Percentiles rank a stretch among this genome's conserved stretches.
Evolutionary conservation across 53 echinoderm and acorn worm genomes (phyloP).

Genomic region (Crossaster papposus): DNA sequence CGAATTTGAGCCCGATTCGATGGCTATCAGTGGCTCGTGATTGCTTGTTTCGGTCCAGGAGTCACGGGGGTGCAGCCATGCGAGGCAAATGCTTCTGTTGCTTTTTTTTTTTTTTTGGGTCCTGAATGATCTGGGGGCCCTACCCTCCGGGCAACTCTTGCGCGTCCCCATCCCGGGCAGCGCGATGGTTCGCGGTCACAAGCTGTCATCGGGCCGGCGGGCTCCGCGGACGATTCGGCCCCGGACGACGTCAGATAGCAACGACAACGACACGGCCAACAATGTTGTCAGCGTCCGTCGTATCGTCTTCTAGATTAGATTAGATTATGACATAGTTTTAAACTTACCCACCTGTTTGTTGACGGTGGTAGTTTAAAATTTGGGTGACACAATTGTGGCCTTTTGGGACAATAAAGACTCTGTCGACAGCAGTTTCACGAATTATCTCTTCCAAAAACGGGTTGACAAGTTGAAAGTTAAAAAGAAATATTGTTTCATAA

Average conservation of each 20-base stretch:
- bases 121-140: slow-evolving; percentile 31
- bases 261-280: not conserved
- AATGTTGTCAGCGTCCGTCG: not conserved
- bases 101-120: no score
- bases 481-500: no score
- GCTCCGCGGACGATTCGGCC: not conserved
- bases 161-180: not conserved
- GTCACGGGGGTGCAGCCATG: slow-evolving; percentile 41
- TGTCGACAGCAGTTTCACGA: no score
- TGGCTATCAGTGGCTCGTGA: slow-evolving; percentile 50
- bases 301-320: not conserved
- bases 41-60: slow-evolving; percentile 52
- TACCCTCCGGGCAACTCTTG: slow-evolving; percentile 4
- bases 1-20: slow-evolving; percentile 57
- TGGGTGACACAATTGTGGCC: no score
- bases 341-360: not conserved
- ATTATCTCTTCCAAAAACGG: no score
- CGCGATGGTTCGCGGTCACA: not conserved
- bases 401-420: no score
- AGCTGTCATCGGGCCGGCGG: not conserved
- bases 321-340: not conserved
- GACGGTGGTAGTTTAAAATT: no score
- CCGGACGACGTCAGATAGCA: not conserved
- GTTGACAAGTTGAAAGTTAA: no score
- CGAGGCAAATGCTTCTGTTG: slow-evolving; percentile 57